Percentiles rank a stretch among this genome's conserved stretches.
Evolutionary conservation across 2,113 vertebrate genomes (phyloP).

Genomic region (Hippolais icterina): DNA sequence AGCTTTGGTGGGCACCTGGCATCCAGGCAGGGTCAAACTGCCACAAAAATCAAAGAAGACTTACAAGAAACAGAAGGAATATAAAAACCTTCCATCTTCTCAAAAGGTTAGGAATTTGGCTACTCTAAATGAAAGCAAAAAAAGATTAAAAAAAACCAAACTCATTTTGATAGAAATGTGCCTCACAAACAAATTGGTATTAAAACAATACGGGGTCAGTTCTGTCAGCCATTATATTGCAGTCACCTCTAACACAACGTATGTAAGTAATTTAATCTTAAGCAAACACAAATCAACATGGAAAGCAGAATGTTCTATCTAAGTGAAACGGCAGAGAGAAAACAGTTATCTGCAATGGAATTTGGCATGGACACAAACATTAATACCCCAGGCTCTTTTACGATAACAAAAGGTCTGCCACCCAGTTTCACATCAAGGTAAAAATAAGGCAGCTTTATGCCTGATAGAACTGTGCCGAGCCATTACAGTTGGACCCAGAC

Average conservation of each 20-base stretch:
- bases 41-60: background rate
- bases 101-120: background rate
- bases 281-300: background rate
- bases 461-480: background rate
- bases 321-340: background rate
- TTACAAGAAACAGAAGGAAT: background rate
- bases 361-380: background rate
- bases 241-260: background rate
- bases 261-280: background rate
- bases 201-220: background rate
- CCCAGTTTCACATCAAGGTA: background rate
- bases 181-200: background rate
- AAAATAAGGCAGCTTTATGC: background rate
- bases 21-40: background rate
- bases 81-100: background rate
- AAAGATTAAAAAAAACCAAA: background rate
- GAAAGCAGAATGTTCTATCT: background rate
- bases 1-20: background rate
- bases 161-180: background rate
- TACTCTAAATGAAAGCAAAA: background rate
- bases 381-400: background rate
- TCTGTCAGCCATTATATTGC: background rate
- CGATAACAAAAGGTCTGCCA: background rate
- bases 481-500: background rate
- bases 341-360: background rate